phyloP scores from a whole-genome alignment of 64 coral and sea anemone genomes.

The Catalaphyllia jardinei region DNA sequence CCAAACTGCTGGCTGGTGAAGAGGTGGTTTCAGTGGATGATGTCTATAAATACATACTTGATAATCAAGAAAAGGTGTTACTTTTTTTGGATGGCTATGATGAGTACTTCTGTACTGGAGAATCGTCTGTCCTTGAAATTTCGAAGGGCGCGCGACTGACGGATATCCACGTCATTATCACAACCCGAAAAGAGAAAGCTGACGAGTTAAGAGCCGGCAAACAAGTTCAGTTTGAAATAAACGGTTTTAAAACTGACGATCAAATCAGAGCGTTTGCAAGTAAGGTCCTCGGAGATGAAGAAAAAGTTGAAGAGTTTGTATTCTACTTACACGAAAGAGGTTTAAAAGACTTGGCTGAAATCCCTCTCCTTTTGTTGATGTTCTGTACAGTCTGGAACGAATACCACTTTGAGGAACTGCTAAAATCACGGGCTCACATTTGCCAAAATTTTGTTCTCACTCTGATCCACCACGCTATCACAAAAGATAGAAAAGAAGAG shows the following conservation, averaged over 20 bases:
- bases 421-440: background rate
- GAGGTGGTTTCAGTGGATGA: background rate
- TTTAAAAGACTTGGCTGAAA: background rate
- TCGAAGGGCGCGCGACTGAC: background rate
- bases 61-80: slow-evolving; percentile 31
- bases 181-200: background rate
- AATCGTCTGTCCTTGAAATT: slow-evolving; percentile 12
- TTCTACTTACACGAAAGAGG: background rate
- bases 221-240: background rate
- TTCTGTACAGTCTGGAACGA: slow-evolving; percentile 27
- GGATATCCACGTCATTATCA: background rate
- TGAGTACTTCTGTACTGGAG: background rate
- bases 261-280: background rate
- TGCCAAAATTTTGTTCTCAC: slow-evolving; percentile 9
- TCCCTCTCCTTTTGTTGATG: slow-evolving; percentile 24
- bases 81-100: slow-evolving; percentile 30
- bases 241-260: background rate
- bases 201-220: background rate
- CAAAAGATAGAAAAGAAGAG: background rate
- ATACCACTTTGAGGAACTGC: background rate
- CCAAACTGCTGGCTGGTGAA: slow-evolving; percentile 24
- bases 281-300: background rate
- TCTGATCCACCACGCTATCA: slow-evolving; percentile 4
- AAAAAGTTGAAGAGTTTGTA: background rate
- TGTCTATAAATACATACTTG: background rate